phyloP scores from a whole-genome alignment of 2,888 invertebrate species.

The Pteria penguin region DNA sequence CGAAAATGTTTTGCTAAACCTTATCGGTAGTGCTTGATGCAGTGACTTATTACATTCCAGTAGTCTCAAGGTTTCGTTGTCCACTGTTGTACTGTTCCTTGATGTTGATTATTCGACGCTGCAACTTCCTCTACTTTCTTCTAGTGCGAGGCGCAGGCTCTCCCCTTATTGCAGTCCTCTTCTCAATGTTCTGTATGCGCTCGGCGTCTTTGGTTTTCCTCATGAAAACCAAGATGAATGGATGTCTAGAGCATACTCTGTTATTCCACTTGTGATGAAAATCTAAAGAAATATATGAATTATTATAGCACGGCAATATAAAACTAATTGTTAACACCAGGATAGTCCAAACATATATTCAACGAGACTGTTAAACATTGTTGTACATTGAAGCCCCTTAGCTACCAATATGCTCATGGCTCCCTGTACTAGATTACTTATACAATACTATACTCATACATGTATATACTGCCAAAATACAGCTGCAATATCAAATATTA shows the following conservation, averaged over 20 bases:
- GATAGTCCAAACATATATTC: too few species aligned
- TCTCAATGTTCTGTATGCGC: background rate
- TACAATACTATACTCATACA: too few species aligned
- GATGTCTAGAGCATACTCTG: conserved; percentile 1
- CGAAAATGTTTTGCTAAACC: too few species aligned
- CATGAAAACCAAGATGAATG: conserved; percentile 9
- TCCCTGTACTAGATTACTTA: too few species aligned
- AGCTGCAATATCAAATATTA: too few species aligned
- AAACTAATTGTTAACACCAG: background rate
- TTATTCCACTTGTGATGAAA: conserved; percentile 12
- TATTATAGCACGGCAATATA: too few species aligned
- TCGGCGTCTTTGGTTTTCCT: conserved; percentile 14
- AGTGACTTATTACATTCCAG: conserved; percentile 1
- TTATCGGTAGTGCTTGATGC: too few species aligned
- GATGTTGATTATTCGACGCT: background rate
- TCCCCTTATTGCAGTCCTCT: background rate
- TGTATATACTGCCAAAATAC: too few species aligned
- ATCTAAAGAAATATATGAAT: too few species aligned
- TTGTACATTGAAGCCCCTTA: too few species aligned
- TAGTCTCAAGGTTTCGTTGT: background rate
- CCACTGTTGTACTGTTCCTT: background rate
- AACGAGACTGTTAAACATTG: too few species aligned
- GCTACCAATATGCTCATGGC: too few species aligned
- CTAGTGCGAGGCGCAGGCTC: background rate
- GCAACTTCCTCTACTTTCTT: conserved; percentile 1